phyloP scores from a whole-genome alignment of 2,888 invertebrate species.

The Chironomus riparius region DNA sequence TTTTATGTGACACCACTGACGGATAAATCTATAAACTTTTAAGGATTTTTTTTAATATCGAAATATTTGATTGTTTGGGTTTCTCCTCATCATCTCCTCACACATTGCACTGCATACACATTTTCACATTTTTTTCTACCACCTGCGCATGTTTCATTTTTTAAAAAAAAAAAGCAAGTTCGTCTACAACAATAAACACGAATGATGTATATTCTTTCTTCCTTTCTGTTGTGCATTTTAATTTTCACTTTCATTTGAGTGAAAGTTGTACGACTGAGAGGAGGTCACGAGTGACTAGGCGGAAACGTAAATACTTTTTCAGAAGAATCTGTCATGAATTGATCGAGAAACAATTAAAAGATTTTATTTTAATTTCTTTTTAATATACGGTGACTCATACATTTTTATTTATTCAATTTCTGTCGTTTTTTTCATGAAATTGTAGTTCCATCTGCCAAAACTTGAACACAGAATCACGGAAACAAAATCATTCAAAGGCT shows the following conservation, averaged over 20 bases:
- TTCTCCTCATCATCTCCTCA: background rate
- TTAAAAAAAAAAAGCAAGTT: background rate
- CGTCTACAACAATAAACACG: background rate
- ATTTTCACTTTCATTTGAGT: slow-evolving; percentile 6
- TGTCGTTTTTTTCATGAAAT: background rate
- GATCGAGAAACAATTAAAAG: background rate
- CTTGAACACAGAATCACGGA: background rate
- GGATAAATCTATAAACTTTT: background rate
- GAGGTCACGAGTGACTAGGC: background rate
- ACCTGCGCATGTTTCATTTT: background rate
- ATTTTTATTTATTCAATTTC: background rate
- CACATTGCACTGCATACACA: background rate
- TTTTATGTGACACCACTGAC: background rate
- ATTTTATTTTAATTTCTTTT: background rate
- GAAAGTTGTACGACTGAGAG: background rate
- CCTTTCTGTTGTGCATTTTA: background rate
- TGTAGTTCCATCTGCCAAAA: background rate
- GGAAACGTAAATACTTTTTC: background rate
- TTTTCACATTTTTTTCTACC: background rate
- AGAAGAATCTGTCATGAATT: background rate
- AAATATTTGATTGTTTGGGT: slow-evolving; percentile 23
- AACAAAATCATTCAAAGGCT: background rate
- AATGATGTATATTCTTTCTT: background rate
- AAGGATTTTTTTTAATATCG: slow-evolving; percentile 4
- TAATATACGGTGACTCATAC: background rate